Base-by-base conservation (phyloP, 2,888 invertebrate species). In the Hedychridium roseum region DNA sequence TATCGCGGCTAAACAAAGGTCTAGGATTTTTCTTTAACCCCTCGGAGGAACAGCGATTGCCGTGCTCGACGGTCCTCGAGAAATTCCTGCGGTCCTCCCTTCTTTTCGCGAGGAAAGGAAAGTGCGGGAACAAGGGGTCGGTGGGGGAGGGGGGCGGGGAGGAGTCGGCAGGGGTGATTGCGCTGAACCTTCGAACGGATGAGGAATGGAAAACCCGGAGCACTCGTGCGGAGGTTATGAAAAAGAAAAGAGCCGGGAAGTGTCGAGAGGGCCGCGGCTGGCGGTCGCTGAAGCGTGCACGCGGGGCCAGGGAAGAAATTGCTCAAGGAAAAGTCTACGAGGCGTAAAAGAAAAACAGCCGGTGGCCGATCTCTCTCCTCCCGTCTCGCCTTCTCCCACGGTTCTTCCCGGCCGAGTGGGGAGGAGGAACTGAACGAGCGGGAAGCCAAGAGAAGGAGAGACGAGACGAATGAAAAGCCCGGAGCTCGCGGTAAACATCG, bases 401-500 rank as follows among this genome's bases (percentile, higher is more conserved):
- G 26, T n/a, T 46, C 35, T 46, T 46, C 26, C 28, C 15, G 34
- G 41, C 12, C 17, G n/a, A 36, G 43, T 20, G 21, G 14, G 12
- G 36, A 40, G 35, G 43, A 30, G 34, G 40, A 39, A 34, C 42
- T 34, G 15, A 41, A 40, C 26, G 11, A 11, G 45, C 36, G 38
- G 35, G 46, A 51, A 43, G 16, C 34, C 39, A 40, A 16, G 27
- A 38, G 26, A 14, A 6, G n/a, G 15, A 38, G 38, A 17, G 31
- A 54, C 48, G 64, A 51, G 60, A 60, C 60, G 60, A 68, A 72
- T 73, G 73, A 73, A 76, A 76, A 75, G 71, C 66, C 68, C 60
- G 53, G 69, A 68, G 69, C 67, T 63, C 50, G 68, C 67, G 64
- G 70, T 64, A 75, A 77, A 77, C 74, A 77, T 77, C 71, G 73